Base-by-base conservation (phyloP, 2,113 vertebrate genomes). In the Tychaedon coryphoeus region DNA sequence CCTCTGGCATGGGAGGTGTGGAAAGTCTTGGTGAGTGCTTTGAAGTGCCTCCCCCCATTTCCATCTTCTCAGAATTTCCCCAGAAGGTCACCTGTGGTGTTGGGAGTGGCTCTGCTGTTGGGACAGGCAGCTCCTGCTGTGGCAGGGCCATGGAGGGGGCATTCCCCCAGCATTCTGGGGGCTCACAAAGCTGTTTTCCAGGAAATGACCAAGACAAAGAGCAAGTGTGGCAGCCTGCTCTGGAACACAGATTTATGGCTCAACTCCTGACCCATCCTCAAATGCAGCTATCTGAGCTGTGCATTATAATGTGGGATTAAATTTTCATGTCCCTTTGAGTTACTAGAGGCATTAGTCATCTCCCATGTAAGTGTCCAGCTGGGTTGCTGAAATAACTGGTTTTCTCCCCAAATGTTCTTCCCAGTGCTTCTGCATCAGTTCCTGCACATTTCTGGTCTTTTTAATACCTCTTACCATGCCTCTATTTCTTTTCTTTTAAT, bases 201-300 rank as follows among this genome's bases (percentile, higher is more conserved):
- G 62, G 78, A 89, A 78, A 76, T 36, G 56, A 19, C 25, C 0
- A 0, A 85, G 69, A 75, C 36, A 48, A 82, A 88, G 65, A 54
- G 62, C 2, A 12, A 74, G 40, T 11, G 3, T 4, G 19, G 33
- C 25, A 4, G 79, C 34, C 83, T 90, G 90, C 78, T 72, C 22
- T 8, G 23, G 78, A 77, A 12, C 61, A 47, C 10, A 64, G 34
- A 93, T 87, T 92, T 91, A 85, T 87, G 88, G 58, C 86, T 75
- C 85, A 73, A 53, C 81, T 97, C 84, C 76, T 95, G 94, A 92
- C 85, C 93, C 70, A 18, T 75, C 89, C 51, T 79, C 73, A 77
- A 79, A 84, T 70, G 78, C 75, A 87, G 87, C 60, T 1, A 0
- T 69, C 73, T 4, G 22, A 69, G 47, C 79, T 6, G 2, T 85